Base-by-base conservation (phyloP, 2,113 vertebrate genomes). In the Caloenas nicobarica region DNA sequence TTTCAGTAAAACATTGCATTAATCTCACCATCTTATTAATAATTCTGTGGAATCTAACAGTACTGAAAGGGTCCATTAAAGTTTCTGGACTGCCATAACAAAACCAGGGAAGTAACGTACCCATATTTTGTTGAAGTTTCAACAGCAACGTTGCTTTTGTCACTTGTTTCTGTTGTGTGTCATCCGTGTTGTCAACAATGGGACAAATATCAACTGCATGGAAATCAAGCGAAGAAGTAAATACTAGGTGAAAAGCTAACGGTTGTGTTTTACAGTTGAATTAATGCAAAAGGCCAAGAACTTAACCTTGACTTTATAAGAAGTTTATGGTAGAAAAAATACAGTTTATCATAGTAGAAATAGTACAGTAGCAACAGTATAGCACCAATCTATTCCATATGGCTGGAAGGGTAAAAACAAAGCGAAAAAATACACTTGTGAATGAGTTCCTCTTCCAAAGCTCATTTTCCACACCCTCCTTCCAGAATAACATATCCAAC, bases 111-210 rank as follows among this genome's bases (percentile, higher is more conserved):
- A 76, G 23, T 36, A 91, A 95, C 96, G 28, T 98, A 98, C 98
- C 98, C 93, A 98, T 97, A 60, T 98, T 98, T 93, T 98, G 98
- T 46, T 96, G 98, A 71, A 98, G 93, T 92, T 98, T 98, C 93
- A 95, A 34, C 42, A 97, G 46, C 60, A 98, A 3, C 0, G 81
- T 85, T 89, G 96, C 86, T 96, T 97, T 97, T 42, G 95, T 94
- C 89, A 98, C 69, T 66, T 97, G 95, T 44, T 95, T 91, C 72
- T 88, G 89, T 54, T 89, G 90, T 25, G 56, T 48, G 40, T 94
- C 95, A 78, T 94, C 85, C 11, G 13, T 23, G 42, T 50, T 92
- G 23, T 96, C 93, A 68, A 84, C 2, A 61, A 89, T 23, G 14
- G 97, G 94, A 92, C 69, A 97, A 91, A 97, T 7, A 88, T 53